Conservation (phyloP, 2,797 vertebrate genomes). For the Acanthurus leucopareius region DNA sequence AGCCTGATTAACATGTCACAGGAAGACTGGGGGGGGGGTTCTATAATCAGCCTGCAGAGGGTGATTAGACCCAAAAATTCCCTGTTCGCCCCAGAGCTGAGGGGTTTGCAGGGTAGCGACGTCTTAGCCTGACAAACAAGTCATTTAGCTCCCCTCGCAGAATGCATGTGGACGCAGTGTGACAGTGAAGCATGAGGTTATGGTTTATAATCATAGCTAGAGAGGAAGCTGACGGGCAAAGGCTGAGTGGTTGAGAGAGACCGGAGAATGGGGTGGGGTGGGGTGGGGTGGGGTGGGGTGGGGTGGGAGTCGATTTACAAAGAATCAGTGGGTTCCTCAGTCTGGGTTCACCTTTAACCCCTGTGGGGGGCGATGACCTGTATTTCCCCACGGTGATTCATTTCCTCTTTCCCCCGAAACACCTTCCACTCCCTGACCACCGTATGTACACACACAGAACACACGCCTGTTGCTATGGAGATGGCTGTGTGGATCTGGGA, state of each 20-base stretch:
- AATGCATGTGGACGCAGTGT: slow-evolving; percentile 79
- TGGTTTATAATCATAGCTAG: slow-evolving; percentile 80
- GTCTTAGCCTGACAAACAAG: slow-evolving; percentile 56
- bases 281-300: too few species aligned
- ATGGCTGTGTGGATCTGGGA: slow-evolving; percentile 33
- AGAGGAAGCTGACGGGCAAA: slow-evolving; percentile 54
- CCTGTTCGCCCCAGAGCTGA: slow-evolving; percentile 40
- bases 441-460: slow-evolving; percentile 52
- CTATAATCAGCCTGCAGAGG: slow-evolving; percentile 66
- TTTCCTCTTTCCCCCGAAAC: slow-evolving; percentile 51
- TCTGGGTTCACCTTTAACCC: slow-evolving; percentile 58
- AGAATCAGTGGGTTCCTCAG: slow-evolving; percentile 39
- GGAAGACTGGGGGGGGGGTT: slow-evolving; percentile 51
- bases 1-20: slow-evolving; percentile 77
- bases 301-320: slow-evolving; percentile 32
- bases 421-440: neutral
- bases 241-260: slow-evolving; percentile 32
- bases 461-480: slow-evolving; percentile 61
- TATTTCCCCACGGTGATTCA: slow-evolving; percentile 67
- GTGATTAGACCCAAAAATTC: slow-evolving; percentile 67
- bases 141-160: slow-evolving; percentile 64
- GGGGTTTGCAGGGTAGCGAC: slow-evolving; percentile 9
- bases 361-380: slow-evolving; percentile 45
- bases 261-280: slow-evolving; percentile 27
- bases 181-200: slow-evolving; percentile 76